These are phyloP conservation scores for Tenrec ecaudatus DNA, from an alignment of 2,113 vertebrate genomes.

Conservation along the genomic window DNA sequence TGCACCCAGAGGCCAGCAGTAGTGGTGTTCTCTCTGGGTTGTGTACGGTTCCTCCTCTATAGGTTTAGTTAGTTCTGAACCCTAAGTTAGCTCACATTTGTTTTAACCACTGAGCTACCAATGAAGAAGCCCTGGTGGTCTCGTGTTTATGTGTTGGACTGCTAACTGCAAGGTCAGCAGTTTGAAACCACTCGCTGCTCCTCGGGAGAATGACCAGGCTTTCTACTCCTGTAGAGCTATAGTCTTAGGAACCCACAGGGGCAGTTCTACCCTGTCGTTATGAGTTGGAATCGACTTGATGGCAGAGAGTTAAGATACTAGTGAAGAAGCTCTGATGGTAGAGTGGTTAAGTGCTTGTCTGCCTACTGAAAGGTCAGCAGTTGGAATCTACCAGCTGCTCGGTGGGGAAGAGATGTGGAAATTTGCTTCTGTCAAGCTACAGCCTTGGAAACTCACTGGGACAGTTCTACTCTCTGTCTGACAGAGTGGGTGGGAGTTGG, in stretches of 20 bases:
- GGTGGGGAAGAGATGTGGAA: not conserved
- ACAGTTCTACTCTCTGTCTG: not conserved
- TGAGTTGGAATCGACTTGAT: no score
- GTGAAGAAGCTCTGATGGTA: not conserved
- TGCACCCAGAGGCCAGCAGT: not conserved
- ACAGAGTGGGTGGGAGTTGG: not conserved
- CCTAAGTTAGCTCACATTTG: constrained; percentile 4
- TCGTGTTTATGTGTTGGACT: not conserved
- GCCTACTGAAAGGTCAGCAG: not conserved
- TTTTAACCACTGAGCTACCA: constrained; percentile 30
- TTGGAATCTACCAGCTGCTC: not conserved
- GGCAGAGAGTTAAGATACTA: not conserved
- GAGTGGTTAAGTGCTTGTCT: not conserved
- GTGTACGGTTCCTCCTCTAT: not conserved
- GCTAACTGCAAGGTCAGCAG: not conserved
- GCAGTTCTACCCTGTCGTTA: no score
- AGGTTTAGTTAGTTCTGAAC: not conserved
- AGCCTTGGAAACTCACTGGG: not conserved
- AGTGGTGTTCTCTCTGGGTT: not conserved
- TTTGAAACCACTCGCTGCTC: not conserved
- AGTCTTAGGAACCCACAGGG: no score
- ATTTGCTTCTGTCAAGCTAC: not conserved
- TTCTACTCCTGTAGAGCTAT: not conserved
- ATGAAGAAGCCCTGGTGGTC: not conserved
- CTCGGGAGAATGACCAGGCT: not conserved